phyloP scores from a whole-genome alignment of 1,140 invertebrate genomes.

The Formica exsecta region DNA sequence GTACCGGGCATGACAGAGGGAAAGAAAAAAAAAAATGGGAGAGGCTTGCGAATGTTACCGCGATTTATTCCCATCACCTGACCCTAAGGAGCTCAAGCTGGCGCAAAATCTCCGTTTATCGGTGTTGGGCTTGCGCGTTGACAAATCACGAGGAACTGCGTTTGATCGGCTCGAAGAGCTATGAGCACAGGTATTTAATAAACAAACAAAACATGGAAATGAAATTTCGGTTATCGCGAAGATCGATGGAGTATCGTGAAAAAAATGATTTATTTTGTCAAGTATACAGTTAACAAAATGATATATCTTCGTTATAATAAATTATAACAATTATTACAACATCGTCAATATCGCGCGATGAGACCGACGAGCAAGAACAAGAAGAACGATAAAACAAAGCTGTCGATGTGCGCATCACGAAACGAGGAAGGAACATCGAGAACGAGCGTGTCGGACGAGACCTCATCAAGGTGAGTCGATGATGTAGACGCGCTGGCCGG shows the following conservation, averaged over 20 bases:
- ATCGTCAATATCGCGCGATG: not conserved
- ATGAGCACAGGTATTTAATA: not conserved
- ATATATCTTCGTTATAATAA: no score
- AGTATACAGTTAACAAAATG: conserved; percentile 42
- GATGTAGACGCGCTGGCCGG: conserved; percentile 83
- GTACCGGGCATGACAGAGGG: not conserved
- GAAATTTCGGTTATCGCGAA: not conserved
- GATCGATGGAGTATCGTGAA: conserved; percentile 22
- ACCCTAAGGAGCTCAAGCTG: conserved; percentile 55
- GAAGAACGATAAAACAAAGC: not conserved
- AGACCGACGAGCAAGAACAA: not conserved
- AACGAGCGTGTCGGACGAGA: not conserved
- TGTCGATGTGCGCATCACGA: not conserved
- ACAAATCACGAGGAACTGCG: conserved; percentile 10
- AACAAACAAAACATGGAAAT: conserved; percentile 24
- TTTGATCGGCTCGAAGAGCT: conserved; percentile 1
- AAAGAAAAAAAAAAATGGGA: conserved; percentile 9
- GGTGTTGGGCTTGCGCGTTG: not conserved
- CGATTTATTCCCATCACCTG: conserved; percentile 68
- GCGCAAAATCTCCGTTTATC: conserved; percentile 38
- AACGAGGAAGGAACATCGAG: conserved; percentile 3
- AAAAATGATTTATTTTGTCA: conserved; percentile 65
- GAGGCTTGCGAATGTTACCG: conserved; percentile 50
- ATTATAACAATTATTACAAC: conserved; percentile 18
- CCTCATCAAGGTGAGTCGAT: conserved; percentile 78